phyloP scores from a whole-genome alignment of 2,888 invertebrate genomes.

The Melipona bicolor region DNA sequence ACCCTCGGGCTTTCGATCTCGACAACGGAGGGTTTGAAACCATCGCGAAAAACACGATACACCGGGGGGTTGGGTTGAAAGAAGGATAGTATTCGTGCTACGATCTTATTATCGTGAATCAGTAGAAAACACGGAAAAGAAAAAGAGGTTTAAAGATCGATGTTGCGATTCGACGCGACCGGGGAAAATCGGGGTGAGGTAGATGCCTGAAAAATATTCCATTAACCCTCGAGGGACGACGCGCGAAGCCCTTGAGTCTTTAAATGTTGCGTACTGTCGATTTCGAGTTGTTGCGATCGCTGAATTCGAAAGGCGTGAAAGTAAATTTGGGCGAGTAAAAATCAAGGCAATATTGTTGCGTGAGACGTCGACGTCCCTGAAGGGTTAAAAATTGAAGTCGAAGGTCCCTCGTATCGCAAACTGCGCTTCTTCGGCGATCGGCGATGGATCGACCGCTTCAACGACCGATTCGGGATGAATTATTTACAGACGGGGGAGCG shows the following conservation, averaged over 20 bases:
- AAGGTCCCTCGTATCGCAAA: not conserved
- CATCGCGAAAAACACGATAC: slow-evolving; percentile 1
- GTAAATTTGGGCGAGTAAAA: too few species aligned
- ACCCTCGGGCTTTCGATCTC: too few species aligned
- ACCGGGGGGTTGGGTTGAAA: not conserved
- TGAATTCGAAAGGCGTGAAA: too few species aligned
- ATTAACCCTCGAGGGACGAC: not conserved
- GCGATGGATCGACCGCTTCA: slow-evolving; percentile 4
- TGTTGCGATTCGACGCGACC: not conserved
- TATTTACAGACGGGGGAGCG: slow-evolving; percentile 38
- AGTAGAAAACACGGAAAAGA: not conserved
- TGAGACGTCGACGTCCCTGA: too few species aligned
- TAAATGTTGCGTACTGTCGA: too few species aligned
- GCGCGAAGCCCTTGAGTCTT: too few species aligned
- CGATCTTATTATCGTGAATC: not conserved
- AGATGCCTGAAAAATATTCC: not conserved
- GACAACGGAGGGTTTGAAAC: not conserved
- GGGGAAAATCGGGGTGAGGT: not conserved
- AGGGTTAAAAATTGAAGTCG: not conserved
- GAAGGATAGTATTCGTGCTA: not conserved
- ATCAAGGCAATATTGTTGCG: too few species aligned
- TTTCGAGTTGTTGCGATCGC: too few species aligned
- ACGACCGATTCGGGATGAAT: slow-evolving; percentile 22
- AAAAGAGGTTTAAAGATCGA: not conserved
- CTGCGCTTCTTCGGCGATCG: slow-evolving; percentile 20